Percentiles rank a stretch among this genome's conserved stretches.
phyloP scores from a whole-genome alignment of 2,797 vertebrate species.

The Chelon labrosus region DNA sequence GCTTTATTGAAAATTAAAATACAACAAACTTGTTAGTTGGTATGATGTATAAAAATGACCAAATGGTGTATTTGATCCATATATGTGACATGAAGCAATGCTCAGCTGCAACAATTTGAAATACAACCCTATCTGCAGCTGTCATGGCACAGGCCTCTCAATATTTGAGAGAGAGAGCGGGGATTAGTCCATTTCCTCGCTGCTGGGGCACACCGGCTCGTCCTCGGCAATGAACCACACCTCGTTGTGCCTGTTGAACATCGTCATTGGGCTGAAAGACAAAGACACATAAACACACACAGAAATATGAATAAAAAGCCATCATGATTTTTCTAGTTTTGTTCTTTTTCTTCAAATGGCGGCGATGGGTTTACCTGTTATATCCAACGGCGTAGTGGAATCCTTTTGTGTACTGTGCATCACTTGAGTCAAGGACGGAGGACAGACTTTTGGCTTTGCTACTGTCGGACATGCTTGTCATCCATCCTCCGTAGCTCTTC shows the following conservation, averaged over 20 bases:
- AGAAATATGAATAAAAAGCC: constrained; percentile 6
- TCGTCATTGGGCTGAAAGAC: constrained; percentile 77
- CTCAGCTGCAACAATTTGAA: background rate
- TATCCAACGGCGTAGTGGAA: constrained; percentile 74
- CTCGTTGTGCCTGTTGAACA: constrained; percentile 81
- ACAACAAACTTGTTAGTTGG: too few species aligned
- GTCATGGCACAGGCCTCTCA: background rate
- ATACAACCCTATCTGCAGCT: background rate
- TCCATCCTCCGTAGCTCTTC: constrained; percentile 68
- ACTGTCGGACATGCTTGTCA: background rate
- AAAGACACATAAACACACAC: constrained; percentile 21
- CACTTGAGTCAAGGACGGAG: constrained; percentile 41
- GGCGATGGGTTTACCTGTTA: constrained; percentile 76
- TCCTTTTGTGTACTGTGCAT: constrained; percentile 55
- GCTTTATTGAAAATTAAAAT: constrained; percentile 58
- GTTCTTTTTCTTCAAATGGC: background rate
- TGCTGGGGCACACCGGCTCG: constrained; percentile 61
- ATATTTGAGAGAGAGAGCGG: background rate
- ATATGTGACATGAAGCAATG: background rate
- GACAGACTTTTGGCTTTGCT: constrained; percentile 19
- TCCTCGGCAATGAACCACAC: constrained; percentile 77
- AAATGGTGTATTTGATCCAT: background rate
- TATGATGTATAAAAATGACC: too few species aligned
- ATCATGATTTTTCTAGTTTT: background rate
- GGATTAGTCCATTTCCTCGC: constrained; percentile 13